Evolutionary conservation across 2,113 vertebrate genomes (phyloP).

Genomic region (Ellobius talpinus): DNA sequence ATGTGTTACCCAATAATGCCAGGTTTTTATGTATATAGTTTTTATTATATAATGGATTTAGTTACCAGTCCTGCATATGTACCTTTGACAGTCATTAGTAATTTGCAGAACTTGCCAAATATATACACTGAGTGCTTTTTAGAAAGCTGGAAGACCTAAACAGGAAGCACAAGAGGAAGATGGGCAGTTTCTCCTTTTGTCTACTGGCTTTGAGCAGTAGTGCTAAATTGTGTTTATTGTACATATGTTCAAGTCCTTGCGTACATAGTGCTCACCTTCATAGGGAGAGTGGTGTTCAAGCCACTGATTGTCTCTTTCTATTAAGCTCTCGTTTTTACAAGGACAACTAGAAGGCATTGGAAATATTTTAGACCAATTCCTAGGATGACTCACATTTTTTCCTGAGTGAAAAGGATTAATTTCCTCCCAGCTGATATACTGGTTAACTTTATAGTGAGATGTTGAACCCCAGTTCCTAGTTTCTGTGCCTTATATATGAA

Average conservation of each 20-base stretch:
- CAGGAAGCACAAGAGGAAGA: slow-evolving; percentile 84
- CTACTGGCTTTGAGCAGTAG: slow-evolving; percentile 20
- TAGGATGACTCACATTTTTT: neutral
- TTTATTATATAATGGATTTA: neutral
- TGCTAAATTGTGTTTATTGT: slow-evolving; percentile 28
- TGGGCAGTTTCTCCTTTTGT: slow-evolving; percentile 76
- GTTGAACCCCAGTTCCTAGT: neutral
- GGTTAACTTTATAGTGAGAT: neutral
- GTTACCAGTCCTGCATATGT: neutral
- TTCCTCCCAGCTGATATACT: neutral
- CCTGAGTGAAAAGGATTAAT: neutral
- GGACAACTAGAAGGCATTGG: neutral
- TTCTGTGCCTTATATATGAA: neutral
- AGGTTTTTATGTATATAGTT: neutral
- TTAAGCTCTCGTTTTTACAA: neutral
- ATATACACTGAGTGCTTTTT: neutral
- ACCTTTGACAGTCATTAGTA: neutral
- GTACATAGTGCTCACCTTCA: neutral
- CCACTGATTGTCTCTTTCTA: neutral
- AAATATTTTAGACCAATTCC: neutral
- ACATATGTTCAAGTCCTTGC: neutral
- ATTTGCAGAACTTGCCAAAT: neutral
- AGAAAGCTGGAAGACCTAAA: slow-evolving; percentile 70
- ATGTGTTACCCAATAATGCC: neutral
- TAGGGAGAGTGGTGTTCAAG: neutral